Evolutionary conservation across 2,888 invertebrate species (phyloP).

Genomic region (Limnephilus marmoratus): DNA sequence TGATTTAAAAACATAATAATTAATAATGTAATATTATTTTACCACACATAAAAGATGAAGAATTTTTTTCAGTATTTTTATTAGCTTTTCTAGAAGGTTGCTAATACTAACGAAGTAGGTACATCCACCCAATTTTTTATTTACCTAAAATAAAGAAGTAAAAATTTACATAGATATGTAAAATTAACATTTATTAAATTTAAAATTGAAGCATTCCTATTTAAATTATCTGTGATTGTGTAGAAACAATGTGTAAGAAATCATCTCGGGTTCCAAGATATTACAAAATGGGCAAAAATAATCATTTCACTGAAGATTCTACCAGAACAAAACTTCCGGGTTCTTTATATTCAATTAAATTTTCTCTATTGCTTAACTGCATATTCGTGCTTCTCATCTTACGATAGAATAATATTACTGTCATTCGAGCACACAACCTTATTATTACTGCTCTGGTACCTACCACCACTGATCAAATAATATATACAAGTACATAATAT

Average conservation of each 20-base stretch:
- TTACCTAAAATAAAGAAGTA: too few species aligned
- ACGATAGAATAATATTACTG: slow-evolving; percentile 5
- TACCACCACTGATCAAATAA: neutral
- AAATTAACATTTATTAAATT: neutral
- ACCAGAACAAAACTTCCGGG: slow-evolving; percentile 16
- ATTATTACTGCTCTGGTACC: neutral
- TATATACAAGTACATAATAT: neutral
- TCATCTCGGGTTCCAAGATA: neutral
- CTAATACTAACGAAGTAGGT: too few species aligned
- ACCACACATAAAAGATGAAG: too few species aligned
- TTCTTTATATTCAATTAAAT: slow-evolving; percentile 15
- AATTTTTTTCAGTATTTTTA: too few species aligned
- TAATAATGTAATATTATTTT: too few species aligned
- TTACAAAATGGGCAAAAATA: neutral
- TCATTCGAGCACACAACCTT: neutral
- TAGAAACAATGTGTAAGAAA: neutral
- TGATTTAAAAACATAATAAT: too few species aligned
- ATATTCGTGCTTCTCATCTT: slow-evolving; percentile 25
- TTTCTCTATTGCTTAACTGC: slow-evolving; percentile 33
- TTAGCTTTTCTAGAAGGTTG: too few species aligned
- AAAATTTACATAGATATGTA: too few species aligned
- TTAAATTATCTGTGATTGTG: neutral
- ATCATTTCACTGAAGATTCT: neutral
- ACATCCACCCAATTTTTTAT: too few species aligned
- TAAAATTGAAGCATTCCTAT: neutral